phyloP scores from a whole-genome alignment of 2,797 vertebrate species.

The Poeciliopsis turneri region DNA sequence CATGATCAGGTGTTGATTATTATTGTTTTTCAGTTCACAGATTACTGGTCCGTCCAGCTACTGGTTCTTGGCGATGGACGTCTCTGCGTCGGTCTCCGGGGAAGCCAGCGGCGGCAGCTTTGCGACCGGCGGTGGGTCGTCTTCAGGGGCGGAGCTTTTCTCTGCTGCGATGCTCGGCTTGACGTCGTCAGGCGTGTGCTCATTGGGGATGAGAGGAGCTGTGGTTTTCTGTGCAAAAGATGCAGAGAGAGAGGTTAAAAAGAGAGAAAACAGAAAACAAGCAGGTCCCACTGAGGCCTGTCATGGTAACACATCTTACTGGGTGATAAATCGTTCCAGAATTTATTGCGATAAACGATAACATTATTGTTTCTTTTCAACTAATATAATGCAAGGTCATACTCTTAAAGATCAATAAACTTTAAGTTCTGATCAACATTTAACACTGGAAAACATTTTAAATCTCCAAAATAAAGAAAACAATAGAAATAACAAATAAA shows the following conservation, averaged over 20 bases:
- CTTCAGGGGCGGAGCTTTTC: constrained; percentile 58
- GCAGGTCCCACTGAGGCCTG: too few relatives aligned
- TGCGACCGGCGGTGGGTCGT: constrained; percentile 50
- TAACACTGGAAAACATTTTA: too few relatives aligned
- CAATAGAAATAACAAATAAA: too few relatives aligned
- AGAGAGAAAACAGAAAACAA: too few relatives aligned
- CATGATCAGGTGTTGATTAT: constrained; percentile 53
- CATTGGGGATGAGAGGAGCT: constrained; percentile 82
- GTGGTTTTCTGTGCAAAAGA: constrained; percentile 79
- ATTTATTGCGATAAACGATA: too few relatives aligned
- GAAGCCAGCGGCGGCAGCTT: constrained; percentile 64
- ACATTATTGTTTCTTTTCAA: too few relatives aligned
- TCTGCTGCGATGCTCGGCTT: constrained; percentile 72
- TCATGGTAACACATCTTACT: too few relatives aligned
- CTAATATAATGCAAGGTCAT: too few relatives aligned
- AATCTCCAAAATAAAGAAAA: too few relatives aligned
- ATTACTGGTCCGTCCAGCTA: constrained; percentile 62
- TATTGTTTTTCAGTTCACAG: constrained; percentile 56
- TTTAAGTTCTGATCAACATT: too few relatives aligned
- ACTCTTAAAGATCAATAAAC: too few relatives aligned
- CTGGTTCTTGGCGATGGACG: constrained; percentile 67
- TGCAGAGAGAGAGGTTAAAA: not conserved
- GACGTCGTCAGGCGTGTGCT: constrained; percentile 81
- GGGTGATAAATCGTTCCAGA: too few relatives aligned
- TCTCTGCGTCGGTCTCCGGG: constrained; percentile 72